Conservation (phyloP, 2,888 invertebrate genomes). For the Notodonta ziczac region DNA sequence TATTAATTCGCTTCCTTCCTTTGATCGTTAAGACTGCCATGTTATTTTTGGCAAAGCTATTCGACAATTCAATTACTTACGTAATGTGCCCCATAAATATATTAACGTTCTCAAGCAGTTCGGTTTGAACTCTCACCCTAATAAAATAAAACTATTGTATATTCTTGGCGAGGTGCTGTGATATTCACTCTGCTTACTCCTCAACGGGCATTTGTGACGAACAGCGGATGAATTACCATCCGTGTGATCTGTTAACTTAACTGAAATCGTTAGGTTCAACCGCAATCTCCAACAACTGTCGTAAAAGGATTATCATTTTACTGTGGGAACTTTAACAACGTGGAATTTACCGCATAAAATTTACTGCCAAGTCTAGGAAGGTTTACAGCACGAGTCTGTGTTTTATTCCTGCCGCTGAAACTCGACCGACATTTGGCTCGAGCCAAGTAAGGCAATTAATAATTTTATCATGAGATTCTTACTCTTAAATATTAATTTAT, state of each 20-base stretch:
- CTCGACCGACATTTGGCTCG: neutral
- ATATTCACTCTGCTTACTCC: neutral
- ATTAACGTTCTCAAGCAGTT: conserved; percentile 5
- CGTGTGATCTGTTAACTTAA: neutral
- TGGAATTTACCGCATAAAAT: conserved; percentile 31
- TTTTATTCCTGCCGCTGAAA: conserved; percentile 17
- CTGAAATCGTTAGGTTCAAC: conserved; percentile 21
- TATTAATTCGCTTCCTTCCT: conserved; percentile 16
- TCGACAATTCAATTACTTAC: conserved; percentile 7
- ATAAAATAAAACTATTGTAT: conserved; percentile 2
- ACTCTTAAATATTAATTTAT: too few relatives aligned
- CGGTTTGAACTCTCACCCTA: conserved; percentile 6
- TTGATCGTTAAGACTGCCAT: conserved; percentile 13
- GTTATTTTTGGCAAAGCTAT: conserved; percentile 16
- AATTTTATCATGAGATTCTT: neutral
- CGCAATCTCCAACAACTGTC: conserved; percentile 29
- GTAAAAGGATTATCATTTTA: conserved; percentile 45
- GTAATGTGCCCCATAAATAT: conserved; percentile 12
- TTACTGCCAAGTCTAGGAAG: conserved; percentile 18
- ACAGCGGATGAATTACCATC: too few relatives aligned
- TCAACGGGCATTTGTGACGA: too few relatives aligned
- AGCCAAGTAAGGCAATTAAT: neutral
- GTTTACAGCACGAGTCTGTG: conserved; percentile 21
- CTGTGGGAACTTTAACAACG: conserved; percentile 26
- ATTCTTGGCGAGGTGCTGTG: neutral